These are phyloP conservation scores for Drepana arcuata DNA, from an alignment of 1,140 invertebrate species.

Conservation along the genomic window DNA sequence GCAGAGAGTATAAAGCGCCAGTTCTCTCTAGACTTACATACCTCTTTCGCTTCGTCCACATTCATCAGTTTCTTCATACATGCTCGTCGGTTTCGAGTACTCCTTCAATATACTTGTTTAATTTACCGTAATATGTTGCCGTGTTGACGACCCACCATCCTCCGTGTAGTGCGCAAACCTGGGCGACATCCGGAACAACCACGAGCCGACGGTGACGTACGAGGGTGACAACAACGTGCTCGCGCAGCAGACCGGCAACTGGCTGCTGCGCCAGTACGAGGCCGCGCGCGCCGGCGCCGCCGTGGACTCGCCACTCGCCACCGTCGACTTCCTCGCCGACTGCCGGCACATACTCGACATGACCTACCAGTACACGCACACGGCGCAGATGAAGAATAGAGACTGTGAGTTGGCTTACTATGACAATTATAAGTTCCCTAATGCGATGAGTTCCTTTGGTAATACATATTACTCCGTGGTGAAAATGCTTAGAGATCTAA, in stretches of 20 bases:
- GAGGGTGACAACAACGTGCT: slow-evolving; percentile 69
- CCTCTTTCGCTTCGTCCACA: no score
- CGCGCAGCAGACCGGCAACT: slow-evolving; percentile 32
- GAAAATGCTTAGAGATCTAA: no score
- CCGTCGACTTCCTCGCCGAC: slow-evolving; percentile 75
- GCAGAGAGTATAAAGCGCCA: no score
- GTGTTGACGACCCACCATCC: no score
- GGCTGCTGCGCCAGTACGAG: slow-evolving; percentile 81
- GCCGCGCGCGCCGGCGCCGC: slow-evolving; percentile 55
- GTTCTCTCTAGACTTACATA: no score
- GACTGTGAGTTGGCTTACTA: slow-evolving; percentile 73
- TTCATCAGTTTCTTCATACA: no score
- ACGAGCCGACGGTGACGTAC: slow-evolving; percentile 95
- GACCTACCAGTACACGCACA: slow-evolving; percentile 62
- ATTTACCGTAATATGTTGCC: no score
- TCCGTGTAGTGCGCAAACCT: slow-evolving; percentile 70
- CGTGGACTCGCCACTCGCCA: slow-evolving; percentile 75
- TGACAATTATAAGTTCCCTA: neutral
- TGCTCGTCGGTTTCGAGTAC: no score
- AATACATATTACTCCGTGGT: no score
- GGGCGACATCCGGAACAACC: slow-evolving; percentile 87
- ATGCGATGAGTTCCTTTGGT: neutral
- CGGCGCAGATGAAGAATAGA: slow-evolving; percentile 66
- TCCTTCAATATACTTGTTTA: no score
- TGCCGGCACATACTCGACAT: slow-evolving; percentile 64